These are phyloP conservation scores for Palythoa heliodiscus DNA, from an alignment of 92 coral and sea anemone species.

Conservation along the genomic window DNA sequence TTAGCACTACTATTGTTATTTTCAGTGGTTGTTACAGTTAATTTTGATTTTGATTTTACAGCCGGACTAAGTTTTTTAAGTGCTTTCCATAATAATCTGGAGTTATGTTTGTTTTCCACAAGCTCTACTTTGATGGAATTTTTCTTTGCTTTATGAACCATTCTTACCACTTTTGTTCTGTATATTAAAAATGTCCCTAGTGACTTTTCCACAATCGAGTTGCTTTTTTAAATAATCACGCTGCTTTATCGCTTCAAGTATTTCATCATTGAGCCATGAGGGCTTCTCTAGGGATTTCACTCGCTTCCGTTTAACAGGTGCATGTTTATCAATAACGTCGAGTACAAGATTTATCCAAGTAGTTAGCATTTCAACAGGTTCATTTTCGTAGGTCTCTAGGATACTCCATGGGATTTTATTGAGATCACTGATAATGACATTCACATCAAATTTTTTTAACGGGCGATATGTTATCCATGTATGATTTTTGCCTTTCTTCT, in stretches of 20 bases:
- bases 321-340: conserved; percentile 49
- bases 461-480: conserved; percentile 1
- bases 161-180: conserved; percentile 2
- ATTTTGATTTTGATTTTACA: not conserved
- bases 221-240: conserved; percentile 30
- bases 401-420: conserved; percentile 30
- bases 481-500: conserved; percentile 14
- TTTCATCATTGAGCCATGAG: conserved; percentile 35
- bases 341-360: conserved; percentile 46
- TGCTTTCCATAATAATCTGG: conserved; percentile 24
- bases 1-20: not conserved
- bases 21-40: not conserved
- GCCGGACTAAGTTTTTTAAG: conserved; percentile 6
- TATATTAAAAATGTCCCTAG: conserved; percentile 6
- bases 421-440: conserved; percentile 3
- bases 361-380: conserved; percentile 40
- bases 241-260: conserved; percentile 42
- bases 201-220: conserved; percentile 27
- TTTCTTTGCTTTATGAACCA: conserved; percentile 19
- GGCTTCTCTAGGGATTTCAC: conserved; percentile 43
- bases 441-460: conserved; percentile 14
- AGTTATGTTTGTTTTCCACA: conserved; percentile 13
- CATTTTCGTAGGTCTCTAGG: conserved; percentile 34
- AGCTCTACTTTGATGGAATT: not conserved
- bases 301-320: conserved; percentile 38